Evolutionary conservation across 2,888 invertebrate species (phyloP).

Genomic region (Parelbella ahira): DNA sequence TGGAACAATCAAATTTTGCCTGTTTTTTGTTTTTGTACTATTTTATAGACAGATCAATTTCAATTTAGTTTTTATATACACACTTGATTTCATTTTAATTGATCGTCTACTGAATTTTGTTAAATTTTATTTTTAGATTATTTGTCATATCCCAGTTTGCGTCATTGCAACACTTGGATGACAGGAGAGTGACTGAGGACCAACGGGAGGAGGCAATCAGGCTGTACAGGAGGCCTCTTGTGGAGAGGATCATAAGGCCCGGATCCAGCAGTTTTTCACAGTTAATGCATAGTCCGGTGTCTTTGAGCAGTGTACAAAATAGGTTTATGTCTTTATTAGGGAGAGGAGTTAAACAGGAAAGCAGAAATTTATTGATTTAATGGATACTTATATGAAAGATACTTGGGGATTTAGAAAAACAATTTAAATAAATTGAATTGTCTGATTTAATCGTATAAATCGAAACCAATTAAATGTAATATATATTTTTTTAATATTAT

Average conservation of each 20-base stretch:
- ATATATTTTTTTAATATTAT: too few relatives aligned
- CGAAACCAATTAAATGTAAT: too few relatives aligned
- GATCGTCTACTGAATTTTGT: slow-evolving; percentile 27
- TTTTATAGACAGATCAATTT: too few relatives aligned
- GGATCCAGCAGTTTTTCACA: slow-evolving; percentile 49
- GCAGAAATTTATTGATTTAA: slow-evolving; percentile 46
- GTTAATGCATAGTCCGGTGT: slow-evolving; percentile 49
- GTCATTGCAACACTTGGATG: slow-evolving; percentile 85
- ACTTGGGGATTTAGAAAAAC: too few relatives aligned
- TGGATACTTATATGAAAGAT: too few relatives aligned
- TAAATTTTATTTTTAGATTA: slow-evolving; percentile 69
- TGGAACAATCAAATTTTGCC: too few relatives aligned
- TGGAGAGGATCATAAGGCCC: slow-evolving; percentile 68
- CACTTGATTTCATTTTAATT: not conserved
- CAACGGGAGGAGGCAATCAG: slow-evolving; percentile 83
- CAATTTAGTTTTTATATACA: too few relatives aligned
- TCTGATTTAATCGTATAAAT: too few relatives aligned
- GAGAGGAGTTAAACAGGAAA: slow-evolving; percentile 45
- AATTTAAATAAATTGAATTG: too few relatives aligned
- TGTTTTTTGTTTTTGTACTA: too few relatives aligned
- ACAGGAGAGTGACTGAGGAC: slow-evolving; percentile 83
- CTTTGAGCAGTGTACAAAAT: slow-evolving; percentile 54
- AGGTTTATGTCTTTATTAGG: slow-evolving; percentile 47
- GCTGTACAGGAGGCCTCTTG: slow-evolving; percentile 81
- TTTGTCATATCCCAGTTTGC: slow-evolving; percentile 88